phyloP scores from a whole-genome alignment of 2,797 vertebrate genomes.

The Helicolenus hilgendorfi region DNA sequence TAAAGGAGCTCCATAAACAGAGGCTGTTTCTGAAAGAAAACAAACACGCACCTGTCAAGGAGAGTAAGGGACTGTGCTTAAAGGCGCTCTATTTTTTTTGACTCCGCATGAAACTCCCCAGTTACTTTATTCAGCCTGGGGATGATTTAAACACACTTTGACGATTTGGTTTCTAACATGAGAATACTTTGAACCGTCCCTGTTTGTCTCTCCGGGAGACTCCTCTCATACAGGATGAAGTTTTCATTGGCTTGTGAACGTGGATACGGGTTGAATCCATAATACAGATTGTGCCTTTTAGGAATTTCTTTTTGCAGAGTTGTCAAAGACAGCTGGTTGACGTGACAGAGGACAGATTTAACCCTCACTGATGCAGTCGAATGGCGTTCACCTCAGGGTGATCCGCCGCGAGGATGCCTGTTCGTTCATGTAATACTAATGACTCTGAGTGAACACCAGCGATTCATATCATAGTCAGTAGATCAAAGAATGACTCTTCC shows the following conservation, averaged over 20 bases:
- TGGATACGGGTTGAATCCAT: slow-evolving; percentile 3
- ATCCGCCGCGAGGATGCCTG: neutral
- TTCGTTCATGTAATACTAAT: slow-evolving; percentile 3
- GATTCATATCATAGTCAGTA: slow-evolving; percentile 1
- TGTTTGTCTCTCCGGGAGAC: slow-evolving; percentile 15
- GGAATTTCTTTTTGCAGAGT: neutral
- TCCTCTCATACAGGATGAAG: neutral
- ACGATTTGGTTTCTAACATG: slow-evolving; percentile 57
- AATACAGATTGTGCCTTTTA: slow-evolving; percentile 1
- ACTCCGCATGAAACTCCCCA: slow-evolving; percentile 58
- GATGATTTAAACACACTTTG: slow-evolving; percentile 66
- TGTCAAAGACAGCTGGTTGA: neutral
- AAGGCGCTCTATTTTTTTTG: slow-evolving; percentile 58
- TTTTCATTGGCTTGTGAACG: slow-evolving; percentile 1
- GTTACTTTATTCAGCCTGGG: slow-evolving; percentile 66
- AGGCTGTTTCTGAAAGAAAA: slow-evolving; percentile 41
- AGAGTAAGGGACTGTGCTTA: slow-evolving; percentile 47
- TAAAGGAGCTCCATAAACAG: slow-evolving; percentile 35
- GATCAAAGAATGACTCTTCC: slow-evolving; percentile 8
- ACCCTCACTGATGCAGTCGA: neutral
- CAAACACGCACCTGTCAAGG: slow-evolving; percentile 71
- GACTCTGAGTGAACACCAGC: neutral
- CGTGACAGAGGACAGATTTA: slow-evolving; percentile 6
- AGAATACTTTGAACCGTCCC: slow-evolving; percentile 36
- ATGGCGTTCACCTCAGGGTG: neutral